Evolutionary conservation across 2,888 invertebrate species (phyloP).

Genomic region (Pachliopta kotzebuea): DNA sequence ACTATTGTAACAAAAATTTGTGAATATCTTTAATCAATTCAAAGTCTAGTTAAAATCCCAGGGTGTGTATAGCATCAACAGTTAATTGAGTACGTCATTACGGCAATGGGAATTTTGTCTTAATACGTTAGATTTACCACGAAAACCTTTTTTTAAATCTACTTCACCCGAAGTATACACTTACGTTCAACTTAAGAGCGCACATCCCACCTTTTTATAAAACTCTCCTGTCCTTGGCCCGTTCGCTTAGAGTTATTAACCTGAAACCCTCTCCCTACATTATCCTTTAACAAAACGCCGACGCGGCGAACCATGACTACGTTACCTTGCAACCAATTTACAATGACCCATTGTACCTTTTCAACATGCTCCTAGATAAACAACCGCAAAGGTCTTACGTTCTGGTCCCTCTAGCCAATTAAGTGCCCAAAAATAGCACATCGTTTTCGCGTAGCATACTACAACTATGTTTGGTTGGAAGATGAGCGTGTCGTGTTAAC

Average conservation of each 20-base stretch:
- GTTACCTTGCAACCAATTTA: conserved; percentile 46
- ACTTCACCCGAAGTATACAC: conserved; percentile 17
- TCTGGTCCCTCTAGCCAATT: conserved; percentile 41
- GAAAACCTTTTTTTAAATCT: conserved; percentile 17
- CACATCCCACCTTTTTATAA: conserved; percentile 41
- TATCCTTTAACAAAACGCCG: conserved; percentile 42
- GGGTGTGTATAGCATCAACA: not conserved
- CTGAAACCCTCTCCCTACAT: conserved; percentile 47
- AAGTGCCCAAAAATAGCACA: conserved; percentile 61
- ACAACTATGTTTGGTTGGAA: conserved; percentile 50
- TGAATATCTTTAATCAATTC: no score
- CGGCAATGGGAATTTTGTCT: not conserved
- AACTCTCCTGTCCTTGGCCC: conserved; percentile 51
- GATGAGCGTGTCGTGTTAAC: conserved; percentile 25
- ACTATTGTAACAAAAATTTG: no score
- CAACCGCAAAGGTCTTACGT: conserved; percentile 33
- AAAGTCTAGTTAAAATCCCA: no score
- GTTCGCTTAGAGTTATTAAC: conserved; percentile 44
- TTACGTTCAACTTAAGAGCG: conserved; percentile 19
- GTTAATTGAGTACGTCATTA: not conserved
- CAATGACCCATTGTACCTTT: conserved; percentile 40
- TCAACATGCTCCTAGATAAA: conserved; percentile 23
- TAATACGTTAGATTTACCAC: not conserved
- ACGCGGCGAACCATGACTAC: conserved; percentile 53
- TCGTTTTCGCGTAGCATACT: conserved; percentile 47